Evolutionary conservation across 2,797 vertebrate genomes (phyloP).

Genomic region (Trachops cirrhosus): DNA sequence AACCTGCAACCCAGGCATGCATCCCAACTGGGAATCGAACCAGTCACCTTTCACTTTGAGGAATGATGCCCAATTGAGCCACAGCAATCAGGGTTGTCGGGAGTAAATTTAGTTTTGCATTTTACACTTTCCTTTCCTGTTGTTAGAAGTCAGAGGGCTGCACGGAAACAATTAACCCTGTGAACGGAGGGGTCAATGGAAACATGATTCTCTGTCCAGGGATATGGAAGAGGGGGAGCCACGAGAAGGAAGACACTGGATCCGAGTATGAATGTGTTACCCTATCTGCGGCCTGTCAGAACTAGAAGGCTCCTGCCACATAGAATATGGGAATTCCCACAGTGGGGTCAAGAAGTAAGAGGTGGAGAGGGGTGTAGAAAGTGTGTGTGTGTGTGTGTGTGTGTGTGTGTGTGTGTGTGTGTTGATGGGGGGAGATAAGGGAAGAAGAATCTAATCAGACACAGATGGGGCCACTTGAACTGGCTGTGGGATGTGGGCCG

Average conservation of each 20-base stretch:
- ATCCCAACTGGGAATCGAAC: background rate
- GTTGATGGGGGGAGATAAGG: background rate
- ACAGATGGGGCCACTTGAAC: background rate
- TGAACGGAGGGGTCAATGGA: background rate
- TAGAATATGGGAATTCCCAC: background rate
- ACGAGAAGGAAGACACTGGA: background rate
- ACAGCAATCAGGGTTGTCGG: background rate
- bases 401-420: background rate
- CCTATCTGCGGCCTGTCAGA: background rate
- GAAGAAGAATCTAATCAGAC: background rate
- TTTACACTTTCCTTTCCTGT: background rate
- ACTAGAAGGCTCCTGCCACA: background rate
- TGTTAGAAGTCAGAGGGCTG: slow-evolving; percentile 11
- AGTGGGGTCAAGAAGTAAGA: background rate
- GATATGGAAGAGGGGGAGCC: background rate
- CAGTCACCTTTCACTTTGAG: background rate
- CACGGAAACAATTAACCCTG: slow-evolving; percentile 17
- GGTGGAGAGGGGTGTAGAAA: background rate
- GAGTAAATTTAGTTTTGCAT: background rate
- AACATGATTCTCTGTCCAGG: background rate
- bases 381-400: background rate
- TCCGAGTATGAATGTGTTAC: background rate
- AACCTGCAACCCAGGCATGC: too few species aligned
- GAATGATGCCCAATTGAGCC: background rate
- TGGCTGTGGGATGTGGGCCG: background rate